These are phyloP conservation scores for Arrhamphus sclerolepis DNA, from an alignment of 2,797 vertebrate genomes.

Conservation along the genomic window DNA sequence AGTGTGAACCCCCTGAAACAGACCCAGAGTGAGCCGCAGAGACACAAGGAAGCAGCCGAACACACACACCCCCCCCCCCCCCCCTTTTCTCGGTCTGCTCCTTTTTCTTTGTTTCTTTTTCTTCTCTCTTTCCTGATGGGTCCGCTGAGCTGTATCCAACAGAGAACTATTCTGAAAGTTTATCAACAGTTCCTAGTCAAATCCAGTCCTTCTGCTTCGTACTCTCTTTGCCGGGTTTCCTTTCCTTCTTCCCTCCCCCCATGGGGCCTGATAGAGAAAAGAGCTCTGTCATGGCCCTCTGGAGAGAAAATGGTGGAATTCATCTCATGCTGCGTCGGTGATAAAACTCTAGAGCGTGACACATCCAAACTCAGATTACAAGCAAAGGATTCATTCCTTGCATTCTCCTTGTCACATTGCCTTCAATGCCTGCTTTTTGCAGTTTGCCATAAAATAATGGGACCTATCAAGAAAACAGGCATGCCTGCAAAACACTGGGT, in stretches of 20 bases:
- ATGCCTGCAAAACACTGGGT: slow-evolving; percentile 47
- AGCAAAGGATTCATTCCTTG: slow-evolving; percentile 76
- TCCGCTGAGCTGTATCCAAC: slow-evolving; percentile 57
- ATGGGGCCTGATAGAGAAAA: slow-evolving; percentile 64
- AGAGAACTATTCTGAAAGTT: slow-evolving; percentile 76
- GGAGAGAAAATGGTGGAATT: slow-evolving; percentile 78
- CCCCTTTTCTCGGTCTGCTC: slow-evolving; percentile 29
- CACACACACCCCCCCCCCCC: slow-evolving; percentile 37
- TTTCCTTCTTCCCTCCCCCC: slow-evolving; percentile 50
- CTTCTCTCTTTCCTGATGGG: slow-evolving; percentile 55
- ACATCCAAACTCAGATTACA: slow-evolving; percentile 71
- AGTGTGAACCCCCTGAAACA: background rate
- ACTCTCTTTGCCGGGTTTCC: slow-evolving; percentile 42
- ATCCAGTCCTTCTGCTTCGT: slow-evolving; percentile 67
- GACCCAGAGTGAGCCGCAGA: too few species aligned
- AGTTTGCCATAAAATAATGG: slow-evolving; percentile 73
- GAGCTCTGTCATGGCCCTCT: slow-evolving; percentile 65
- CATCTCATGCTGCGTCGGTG: slow-evolving; percentile 69
- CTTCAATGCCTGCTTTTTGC: slow-evolving; percentile 74
- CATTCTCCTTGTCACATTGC: slow-evolving; percentile 71
- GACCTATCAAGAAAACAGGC: slow-evolving; percentile 58
- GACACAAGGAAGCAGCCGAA: slow-evolving; percentile 43
- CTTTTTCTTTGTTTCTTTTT: slow-evolving; percentile 34
- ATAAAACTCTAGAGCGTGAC: slow-evolving; percentile 73
- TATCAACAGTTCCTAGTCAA: slow-evolving; percentile 75